Base-by-base conservation (phyloP, 1,140 invertebrate genomes). In the Zaprionus nigranus region DNA sequence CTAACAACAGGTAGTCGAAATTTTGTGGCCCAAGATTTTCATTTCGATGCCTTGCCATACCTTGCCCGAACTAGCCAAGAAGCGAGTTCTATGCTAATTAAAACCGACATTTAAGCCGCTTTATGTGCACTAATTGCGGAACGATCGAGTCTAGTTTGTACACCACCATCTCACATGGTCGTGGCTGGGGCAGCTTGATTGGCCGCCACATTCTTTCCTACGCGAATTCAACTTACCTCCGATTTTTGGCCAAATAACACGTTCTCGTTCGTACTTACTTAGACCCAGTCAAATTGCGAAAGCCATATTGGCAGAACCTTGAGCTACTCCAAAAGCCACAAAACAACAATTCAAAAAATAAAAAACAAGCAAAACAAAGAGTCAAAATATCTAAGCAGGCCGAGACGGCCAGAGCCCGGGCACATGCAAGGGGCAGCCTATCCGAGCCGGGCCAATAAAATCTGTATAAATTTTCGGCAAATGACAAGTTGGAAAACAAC, bases 201-300 rank as follows among this genome's bases (percentile, higher is more conserved):
- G 84, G 67, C 84, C 81, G 75, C 81, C 84, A 87, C 84, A 87
- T 88, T 87, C 81, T 87, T 84, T 61, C 43, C 66, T 53, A 79
- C 2, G 51, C 24, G 85, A 88, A 88, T 84, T 80, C 60, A 62
- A 81, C 61, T 75, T 79, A 81, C 81, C 81, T 75, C 68, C 49
- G 67, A 71, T 69, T 78, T 83, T 77, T 75, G 74, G 60, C 81
- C 70, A 88, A 87, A 88, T 61, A 87, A 80, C 84, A 87, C 84
- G 84, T 87, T 84, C 70, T 65, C 20, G 53, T 60, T 46, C 62
- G 64, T 70, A 43, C 56, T 30, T 56, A 64, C 53, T 72, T 54
- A 58, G 40, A 54, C 49, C 58, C 72, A 65, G 30, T 17, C 24
- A 46, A 70, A 76, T 87, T 87, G 84, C 83, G 81, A 75, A 88